Evolutionary conservation across 2,888 invertebrate species (phyloP).

Genomic region (Hydrotaea diabolus): DNA sequence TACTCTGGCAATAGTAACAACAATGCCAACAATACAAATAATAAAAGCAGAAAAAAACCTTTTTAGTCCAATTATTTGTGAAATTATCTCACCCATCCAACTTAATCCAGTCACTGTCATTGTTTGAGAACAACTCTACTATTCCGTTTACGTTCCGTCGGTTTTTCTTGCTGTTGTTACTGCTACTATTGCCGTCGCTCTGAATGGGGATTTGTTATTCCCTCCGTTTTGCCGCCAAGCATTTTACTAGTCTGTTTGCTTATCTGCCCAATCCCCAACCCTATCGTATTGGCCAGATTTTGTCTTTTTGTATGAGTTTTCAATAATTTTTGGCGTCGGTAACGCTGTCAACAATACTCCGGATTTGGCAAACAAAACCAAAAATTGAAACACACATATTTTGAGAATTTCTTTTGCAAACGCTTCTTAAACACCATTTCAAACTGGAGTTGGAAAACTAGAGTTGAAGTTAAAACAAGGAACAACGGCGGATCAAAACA

Average conservation of each 20-base stretch:
- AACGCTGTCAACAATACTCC: slow-evolving; percentile 66
- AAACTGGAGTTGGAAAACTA: too few relatives aligned
- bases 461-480: too few relatives aligned
- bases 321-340: slow-evolving; percentile 67
- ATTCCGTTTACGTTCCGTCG: slow-evolving; percentile 28
- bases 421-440: not conserved
- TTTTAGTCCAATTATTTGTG: slow-evolving; percentile 63
- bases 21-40: not conserved
- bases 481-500: too few relatives aligned
- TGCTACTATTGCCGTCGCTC: not conserved
- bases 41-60: slow-evolving; percentile 45
- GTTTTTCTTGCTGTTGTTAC: not conserved
- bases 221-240: slow-evolving; percentile 56
- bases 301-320: slow-evolving; percentile 45
- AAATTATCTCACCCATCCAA: slow-evolving; percentile 67
- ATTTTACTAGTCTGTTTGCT: slow-evolving; percentile 65
- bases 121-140: slow-evolving; percentile 61
- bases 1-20: slow-evolving; percentile 27
- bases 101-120: slow-evolving; percentile 66
- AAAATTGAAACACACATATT: slow-evolving; percentile 57
- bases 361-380: slow-evolving; percentile 65
- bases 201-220: slow-evolving; percentile 18
- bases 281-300: not conserved
- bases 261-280: slow-evolving; percentile 36
- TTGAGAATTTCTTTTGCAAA: slow-evolving; percentile 50